Conservation (phyloP, 2,113 vertebrate genomes). For the Gopherus flavomarginatus region DNA sequence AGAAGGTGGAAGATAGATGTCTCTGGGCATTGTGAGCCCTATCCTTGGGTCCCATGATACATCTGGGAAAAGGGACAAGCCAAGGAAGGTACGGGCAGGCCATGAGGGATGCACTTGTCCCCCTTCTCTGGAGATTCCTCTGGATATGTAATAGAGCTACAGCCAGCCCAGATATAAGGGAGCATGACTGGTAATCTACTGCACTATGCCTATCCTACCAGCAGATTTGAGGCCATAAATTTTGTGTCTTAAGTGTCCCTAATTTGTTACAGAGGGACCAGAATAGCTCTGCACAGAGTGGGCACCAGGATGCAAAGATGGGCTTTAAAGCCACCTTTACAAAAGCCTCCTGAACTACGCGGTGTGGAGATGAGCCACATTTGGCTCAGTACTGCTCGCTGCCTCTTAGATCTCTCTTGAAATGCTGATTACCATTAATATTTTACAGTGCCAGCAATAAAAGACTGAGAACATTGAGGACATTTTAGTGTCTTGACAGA, state of each 20-base stretch:
- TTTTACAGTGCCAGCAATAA: constrained; percentile 20
- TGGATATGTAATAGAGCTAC: not conserved
- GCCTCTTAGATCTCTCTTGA: not conserved
- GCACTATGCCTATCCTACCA: not conserved
- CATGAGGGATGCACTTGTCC: not conserved
- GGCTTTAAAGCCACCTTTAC: not conserved
- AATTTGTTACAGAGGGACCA: not conserved
- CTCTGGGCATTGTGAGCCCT: not conserved
- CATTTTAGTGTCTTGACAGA: constrained; percentile 33
- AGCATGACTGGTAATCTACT: not conserved
- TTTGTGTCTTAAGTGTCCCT: not conserved
- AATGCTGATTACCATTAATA: constrained; percentile 17
- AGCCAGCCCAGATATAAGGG: not conserved
- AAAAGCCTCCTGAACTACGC: not conserved
- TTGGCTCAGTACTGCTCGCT: not conserved
- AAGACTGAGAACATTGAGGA: constrained; percentile 6
- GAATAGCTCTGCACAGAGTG: not conserved
- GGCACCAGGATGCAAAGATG: fast-evolving
- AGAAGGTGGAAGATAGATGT: not conserved
- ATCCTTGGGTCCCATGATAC: not conserved
- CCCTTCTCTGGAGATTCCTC: not conserved
- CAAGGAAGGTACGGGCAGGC: not conserved
- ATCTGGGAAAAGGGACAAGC: not conserved
- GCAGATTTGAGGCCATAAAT: not conserved
- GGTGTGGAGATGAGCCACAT: not conserved